phyloP scores from a whole-genome alignment of 2,113 vertebrate species.

The Sclerurus mexicanus region DNA sequence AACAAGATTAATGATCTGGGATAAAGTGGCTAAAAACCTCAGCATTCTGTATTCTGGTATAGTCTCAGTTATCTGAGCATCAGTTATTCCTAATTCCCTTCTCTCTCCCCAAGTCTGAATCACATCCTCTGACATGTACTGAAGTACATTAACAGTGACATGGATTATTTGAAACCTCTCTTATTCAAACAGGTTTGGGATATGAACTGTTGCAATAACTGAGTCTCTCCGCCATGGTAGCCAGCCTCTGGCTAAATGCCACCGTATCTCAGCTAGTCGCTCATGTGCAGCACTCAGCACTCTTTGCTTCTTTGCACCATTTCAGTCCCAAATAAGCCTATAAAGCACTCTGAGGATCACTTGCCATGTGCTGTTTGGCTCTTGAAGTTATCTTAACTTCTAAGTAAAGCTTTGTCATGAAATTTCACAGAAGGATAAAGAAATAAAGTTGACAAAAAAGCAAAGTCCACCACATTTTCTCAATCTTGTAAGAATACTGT shows the following conservation, averaged over 20 bases:
- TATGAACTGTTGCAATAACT: background rate
- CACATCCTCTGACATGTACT: slow-evolving; percentile 49
- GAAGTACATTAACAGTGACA: slow-evolving; percentile 48
- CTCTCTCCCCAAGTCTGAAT: slow-evolving; percentile 34
- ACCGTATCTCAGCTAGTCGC: slow-evolving; percentile 15
- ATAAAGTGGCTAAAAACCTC: slow-evolving; percentile 45
- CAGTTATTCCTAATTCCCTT: slow-evolving; percentile 33
- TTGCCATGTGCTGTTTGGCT: background rate
- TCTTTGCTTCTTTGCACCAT: background rate
- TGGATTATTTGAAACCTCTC: slow-evolving; percentile 8
- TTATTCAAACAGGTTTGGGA: slow-evolving; percentile 33
- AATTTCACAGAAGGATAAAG: background rate
- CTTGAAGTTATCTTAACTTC: background rate
- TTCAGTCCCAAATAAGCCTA: background rate
- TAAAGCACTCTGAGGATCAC: background rate
- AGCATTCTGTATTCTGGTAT: background rate
- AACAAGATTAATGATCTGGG: slow-evolving; percentile 49
- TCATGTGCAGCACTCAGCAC: background rate
- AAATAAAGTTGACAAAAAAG: background rate
- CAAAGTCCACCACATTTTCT: background rate
- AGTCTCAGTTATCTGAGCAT: slow-evolving; percentile 35
- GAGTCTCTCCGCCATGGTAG: background rate
- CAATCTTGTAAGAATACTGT: background rate
- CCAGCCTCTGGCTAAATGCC: slow-evolving; percentile 12
- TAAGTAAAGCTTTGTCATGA: background rate